phyloP scores from a whole-genome alignment of 2,113 vertebrate species.

The Festucalex cinctus region DNA sequence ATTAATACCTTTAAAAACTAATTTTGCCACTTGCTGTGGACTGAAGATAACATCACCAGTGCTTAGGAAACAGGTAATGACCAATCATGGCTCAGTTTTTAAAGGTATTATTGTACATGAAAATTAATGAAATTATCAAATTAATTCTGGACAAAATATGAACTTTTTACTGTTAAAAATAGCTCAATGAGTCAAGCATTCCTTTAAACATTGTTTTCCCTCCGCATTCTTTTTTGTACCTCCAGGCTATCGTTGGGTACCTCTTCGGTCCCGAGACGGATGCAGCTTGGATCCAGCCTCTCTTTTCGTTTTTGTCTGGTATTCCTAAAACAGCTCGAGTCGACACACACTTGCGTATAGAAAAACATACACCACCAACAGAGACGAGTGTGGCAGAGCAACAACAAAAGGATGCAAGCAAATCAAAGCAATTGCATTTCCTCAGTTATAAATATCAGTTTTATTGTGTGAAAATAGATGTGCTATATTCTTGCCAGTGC shows the following conservation, averaged over 20 bases:
- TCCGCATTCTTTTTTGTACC: conserved; percentile 16
- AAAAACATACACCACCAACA: conserved; percentile 8
- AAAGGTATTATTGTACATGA: no score
- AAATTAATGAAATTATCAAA: no score
- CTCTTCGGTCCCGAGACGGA: conserved; percentile 72
- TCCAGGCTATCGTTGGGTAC: conserved; percentile 81
- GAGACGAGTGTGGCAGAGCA: conserved; percentile 32
- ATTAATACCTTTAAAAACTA: no score
- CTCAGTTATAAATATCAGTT: conserved; percentile 56
- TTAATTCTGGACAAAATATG: no score
- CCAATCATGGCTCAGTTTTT: no score
- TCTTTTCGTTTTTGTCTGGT: conserved; percentile 74
- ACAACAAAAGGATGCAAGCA: conserved; percentile 41
- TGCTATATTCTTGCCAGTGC: conserved; percentile 9
- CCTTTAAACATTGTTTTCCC: conserved; percentile 15
- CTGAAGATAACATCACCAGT: no score
- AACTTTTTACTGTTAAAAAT: no score
- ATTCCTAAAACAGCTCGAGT: conserved; percentile 47
- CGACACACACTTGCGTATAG: conserved; percentile 11
- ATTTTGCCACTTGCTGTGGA: no score
- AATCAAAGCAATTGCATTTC: conserved; percentile 31
- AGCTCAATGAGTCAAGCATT: no score
- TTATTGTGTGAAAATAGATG: conserved; percentile 51
- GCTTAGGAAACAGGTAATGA: no score
- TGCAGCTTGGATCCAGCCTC: conserved; percentile 75